Conservation (phyloP, 2,888 invertebrate species). For the Drosophila melanocephala region DNA sequence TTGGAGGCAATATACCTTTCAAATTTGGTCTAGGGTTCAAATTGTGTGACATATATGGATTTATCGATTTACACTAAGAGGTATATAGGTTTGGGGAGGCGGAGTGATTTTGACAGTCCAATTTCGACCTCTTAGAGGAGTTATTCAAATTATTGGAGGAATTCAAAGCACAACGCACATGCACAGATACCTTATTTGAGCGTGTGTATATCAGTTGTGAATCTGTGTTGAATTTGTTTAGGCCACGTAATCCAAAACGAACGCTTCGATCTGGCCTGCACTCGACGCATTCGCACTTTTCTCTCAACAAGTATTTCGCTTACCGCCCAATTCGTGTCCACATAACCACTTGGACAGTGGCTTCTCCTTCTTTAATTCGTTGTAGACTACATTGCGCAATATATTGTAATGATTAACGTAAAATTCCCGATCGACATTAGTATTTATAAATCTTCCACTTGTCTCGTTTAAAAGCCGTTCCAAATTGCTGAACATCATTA, state of each 20-base stretch:
- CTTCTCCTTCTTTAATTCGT: conserved; percentile 20
- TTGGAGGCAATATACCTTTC: not conserved
- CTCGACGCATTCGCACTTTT: not conserved
- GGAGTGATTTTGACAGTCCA: not conserved
- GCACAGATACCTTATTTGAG: not conserved
- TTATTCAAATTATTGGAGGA: too few species aligned
- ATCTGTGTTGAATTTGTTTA: not conserved
- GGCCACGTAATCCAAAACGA: not conserved
- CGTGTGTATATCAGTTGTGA: not conserved
- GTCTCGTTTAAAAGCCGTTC: not conserved
- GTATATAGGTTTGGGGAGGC: not conserved
- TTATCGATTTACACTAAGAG: not conserved
- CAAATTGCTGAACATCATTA: not conserved
- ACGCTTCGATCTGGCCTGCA: not conserved
- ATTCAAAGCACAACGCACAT: not conserved
- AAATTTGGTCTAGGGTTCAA: not conserved
- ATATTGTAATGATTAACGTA: conserved; percentile 44
- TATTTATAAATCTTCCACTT: conserved; percentile 37
- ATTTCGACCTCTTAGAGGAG: not conserved
- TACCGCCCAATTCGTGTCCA: conserved; percentile 60
- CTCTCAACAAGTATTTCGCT: not conserved
- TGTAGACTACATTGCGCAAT: conserved; percentile 48
- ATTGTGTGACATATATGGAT: not conserved
- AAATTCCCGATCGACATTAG: conserved; percentile 20
- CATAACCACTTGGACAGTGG: conserved; percentile 41